These are phyloP conservation scores for Conops quadrifasciatus DNA, from an alignment of 2,888 invertebrate genomes.

Conservation along the genomic window DNA sequence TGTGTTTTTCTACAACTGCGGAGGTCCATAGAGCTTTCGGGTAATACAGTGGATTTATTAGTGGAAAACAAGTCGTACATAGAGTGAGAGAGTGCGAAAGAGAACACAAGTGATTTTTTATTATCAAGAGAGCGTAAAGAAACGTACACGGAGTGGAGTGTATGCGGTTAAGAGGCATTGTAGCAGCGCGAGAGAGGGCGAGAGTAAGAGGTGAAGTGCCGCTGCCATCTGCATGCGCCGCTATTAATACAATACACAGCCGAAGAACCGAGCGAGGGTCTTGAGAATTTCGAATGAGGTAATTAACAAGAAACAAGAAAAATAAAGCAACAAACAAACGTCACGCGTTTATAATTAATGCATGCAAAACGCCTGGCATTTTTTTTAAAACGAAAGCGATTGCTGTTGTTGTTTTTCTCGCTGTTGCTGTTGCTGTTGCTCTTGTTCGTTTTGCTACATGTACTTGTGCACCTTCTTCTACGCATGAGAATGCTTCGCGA, in stretches of 20 bases:
- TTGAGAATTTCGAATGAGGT: slow-evolving; percentile 45
- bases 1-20: slow-evolving; percentile 38
- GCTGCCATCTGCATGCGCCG: neutral
- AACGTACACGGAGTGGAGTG: neutral
- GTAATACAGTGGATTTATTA: slow-evolving; percentile 23
- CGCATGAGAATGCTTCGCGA: too few relatives aligned
- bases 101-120: neutral
- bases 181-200: neutral
- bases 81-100: neutral
- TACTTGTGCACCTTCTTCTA: too few relatives aligned
- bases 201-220: neutral
- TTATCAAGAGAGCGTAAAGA: neutral
- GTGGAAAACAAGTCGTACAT: slow-evolving; percentile 6
- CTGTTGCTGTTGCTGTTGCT: neutral
- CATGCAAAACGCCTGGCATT: too few relatives aligned
- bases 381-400: too few relatives aligned
- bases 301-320: slow-evolving; percentile 16
- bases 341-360: neutral
- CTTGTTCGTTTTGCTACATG: too few relatives aligned
- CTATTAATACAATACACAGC: neutral
- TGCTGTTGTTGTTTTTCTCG: too few relatives aligned
- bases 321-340: slow-evolving; percentile 22
- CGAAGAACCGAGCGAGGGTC: slow-evolving; percentile 43
- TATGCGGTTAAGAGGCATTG: neutral
- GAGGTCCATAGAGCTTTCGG: slow-evolving; percentile 17